phyloP scores from a whole-genome alignment of 2,888 invertebrate species.

The Stictocephala bisonia region DNA sequence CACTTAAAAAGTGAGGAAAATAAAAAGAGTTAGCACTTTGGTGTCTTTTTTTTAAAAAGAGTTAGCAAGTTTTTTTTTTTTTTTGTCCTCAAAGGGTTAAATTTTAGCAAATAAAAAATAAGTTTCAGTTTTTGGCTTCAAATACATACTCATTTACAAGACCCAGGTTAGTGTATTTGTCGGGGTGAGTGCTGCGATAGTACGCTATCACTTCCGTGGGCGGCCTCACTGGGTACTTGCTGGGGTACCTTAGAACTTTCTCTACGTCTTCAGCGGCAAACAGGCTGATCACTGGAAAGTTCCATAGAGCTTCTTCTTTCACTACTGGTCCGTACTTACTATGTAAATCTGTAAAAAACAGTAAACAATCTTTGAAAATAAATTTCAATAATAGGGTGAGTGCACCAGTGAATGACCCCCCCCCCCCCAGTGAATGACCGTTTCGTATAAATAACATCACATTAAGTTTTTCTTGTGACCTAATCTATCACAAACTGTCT shows the following conservation, averaged over 20 bases:
- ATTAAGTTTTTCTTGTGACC: too few species aligned
- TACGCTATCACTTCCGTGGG: constrained; percentile 83
- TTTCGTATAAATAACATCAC: too few species aligned
- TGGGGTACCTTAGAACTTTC: constrained; percentile 77
- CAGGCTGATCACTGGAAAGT: constrained; percentile 78
- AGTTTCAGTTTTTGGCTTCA: too few species aligned
- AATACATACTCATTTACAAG: constrained; percentile 86
- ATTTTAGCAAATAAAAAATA: too few species aligned
- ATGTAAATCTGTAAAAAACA: constrained; percentile 71
- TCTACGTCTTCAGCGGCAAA: constrained; percentile 79
- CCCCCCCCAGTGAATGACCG: too few species aligned
- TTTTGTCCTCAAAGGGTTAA: too few species aligned
- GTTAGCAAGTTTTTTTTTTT: too few species aligned
- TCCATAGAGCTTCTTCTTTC: constrained; percentile 80
- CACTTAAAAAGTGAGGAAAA: too few species aligned
- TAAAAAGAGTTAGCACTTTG: too few species aligned
- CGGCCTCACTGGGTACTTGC: constrained; percentile 82
- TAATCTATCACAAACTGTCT: too few species aligned
- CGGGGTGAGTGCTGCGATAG: constrained; percentile 79
- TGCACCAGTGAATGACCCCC: too few species aligned
- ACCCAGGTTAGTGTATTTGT: constrained; percentile 84
- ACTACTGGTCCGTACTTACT: constrained; percentile 78
- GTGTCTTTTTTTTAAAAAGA: too few species aligned
- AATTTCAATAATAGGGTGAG: not conserved
- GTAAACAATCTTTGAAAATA: not conserved